These are phyloP conservation scores for Alca torda DNA, from an alignment of 2,797 vertebrate genomes.

Conservation along the genomic window DNA sequence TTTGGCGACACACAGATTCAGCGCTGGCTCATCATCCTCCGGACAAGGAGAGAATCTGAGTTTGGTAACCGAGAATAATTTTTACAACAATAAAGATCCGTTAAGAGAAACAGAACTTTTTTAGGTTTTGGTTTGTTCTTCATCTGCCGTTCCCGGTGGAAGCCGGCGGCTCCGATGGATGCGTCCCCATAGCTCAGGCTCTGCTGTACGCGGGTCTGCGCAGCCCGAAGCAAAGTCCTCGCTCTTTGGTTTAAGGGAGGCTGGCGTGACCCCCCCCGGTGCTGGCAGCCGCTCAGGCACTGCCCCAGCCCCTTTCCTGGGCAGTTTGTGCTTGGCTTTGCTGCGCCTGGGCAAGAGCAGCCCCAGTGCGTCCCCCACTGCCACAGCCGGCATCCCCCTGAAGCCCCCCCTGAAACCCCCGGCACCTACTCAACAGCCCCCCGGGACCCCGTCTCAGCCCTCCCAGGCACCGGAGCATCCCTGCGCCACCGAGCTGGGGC, in stretches of 20 bases:
- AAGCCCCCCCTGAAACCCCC: too few relatives aligned
- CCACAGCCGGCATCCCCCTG: not conserved
- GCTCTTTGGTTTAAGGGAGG: not conserved
- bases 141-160: not conserved
- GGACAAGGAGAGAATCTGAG: not conserved
- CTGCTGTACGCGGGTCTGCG: not conserved
- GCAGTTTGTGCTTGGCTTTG: not conserved
- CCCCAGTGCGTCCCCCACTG: not conserved
- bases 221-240: not conserved
- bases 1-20: accelerated
- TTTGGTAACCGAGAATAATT: not conserved
- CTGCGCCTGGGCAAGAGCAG: not conserved
- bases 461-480: not conserved
- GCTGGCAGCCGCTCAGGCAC: not conserved
- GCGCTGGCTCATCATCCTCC: not conserved
- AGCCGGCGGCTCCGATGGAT: not conserved
- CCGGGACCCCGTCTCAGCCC: not conserved
- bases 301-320: not conserved
- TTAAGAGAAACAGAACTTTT: not conserved
- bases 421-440: too few relatives aligned
- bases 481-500: accelerated
- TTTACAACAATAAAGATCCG: not conserved
- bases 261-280: not conserved
- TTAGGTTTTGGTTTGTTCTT: not conserved
- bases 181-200: not conserved